A percentile compares a stretch with the other conserved stretches of the same genome.
Evolutionary conservation across 2,888 invertebrate genomes (phyloP).

Genomic region (Microplitis manilae): DNA sequence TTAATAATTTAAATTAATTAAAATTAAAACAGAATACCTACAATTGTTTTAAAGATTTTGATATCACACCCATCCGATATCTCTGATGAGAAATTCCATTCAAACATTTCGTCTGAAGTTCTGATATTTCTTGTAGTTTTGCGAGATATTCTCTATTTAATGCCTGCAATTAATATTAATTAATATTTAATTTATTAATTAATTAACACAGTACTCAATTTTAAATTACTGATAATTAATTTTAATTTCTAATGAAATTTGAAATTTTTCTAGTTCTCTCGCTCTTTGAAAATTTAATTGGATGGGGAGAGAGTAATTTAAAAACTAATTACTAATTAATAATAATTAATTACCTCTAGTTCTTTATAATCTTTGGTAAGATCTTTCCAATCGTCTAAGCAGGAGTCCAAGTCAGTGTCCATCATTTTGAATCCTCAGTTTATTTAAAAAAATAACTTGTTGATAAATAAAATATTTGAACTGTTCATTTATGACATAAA

Average conservation of each 20-base stretch:
- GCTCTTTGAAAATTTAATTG: too few species aligned
- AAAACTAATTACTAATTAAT: neutral
- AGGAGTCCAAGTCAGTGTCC: slow-evolving; percentile 76
- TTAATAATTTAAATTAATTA: neutral
- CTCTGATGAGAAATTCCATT: slow-evolving; percentile 93
- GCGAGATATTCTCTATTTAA: slow-evolving; percentile 87
- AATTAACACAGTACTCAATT: neutral
- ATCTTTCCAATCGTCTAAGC: slow-evolving; percentile 86
- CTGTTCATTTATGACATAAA: too few species aligned
- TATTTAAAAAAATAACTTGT: neutral
- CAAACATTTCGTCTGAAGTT: slow-evolving; percentile 88
- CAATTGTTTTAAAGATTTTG: slow-evolving; percentile 86
- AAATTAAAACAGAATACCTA: slow-evolving; percentile 59
- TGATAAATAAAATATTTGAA: too few species aligned
- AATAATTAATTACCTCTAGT: slow-evolving; percentile 79
- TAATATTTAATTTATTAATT: slow-evolving; percentile 35
- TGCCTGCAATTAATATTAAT: slow-evolving; percentile 72
- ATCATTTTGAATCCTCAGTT: slow-evolving; percentile 61
- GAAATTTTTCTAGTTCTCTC: too few species aligned
- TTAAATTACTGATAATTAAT: too few species aligned
- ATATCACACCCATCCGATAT: slow-evolving; percentile 89
- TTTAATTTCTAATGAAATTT: too few species aligned
- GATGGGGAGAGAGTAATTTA: too few species aligned
- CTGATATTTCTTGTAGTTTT: slow-evolving; percentile 87
- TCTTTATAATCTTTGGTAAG: slow-evolving; percentile 84